Percentiles rank a stretch among this genome's conserved stretches.
phyloP scores from a whole-genome alignment of 2,113 vertebrate genomes.

The Prionailurus bengalensis region DNA sequence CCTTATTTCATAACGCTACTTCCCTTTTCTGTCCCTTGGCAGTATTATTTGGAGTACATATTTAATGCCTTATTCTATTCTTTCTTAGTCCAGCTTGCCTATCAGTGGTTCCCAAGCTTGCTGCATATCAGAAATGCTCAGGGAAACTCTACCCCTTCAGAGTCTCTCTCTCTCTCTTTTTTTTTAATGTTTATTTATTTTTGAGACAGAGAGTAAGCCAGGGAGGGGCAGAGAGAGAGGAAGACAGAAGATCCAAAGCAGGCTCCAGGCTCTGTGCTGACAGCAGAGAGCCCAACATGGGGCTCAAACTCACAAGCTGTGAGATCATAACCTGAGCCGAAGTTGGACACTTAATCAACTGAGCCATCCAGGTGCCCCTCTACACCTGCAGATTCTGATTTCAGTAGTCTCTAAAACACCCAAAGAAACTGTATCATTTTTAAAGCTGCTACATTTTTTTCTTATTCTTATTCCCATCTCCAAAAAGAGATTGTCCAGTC shows the following conservation, averaged over 20 bases:
- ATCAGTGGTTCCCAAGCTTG: background rate
- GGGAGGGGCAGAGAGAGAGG: no score
- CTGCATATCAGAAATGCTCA: background rate
- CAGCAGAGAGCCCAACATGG: no score
- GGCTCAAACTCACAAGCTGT: no score
- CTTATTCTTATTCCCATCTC: background rate
- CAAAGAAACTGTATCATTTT: slow-evolving; percentile 16
- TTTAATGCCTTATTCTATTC: background rate
- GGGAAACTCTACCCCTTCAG: background rate
- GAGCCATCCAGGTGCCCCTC: no score
- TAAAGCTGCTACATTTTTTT: background rate
- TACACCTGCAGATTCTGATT: background rate
- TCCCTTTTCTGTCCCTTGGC: background rate
- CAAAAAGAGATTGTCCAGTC: background rate
- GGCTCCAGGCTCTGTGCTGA: no score
- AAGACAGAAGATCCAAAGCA: no score
- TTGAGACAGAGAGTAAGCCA: no score
- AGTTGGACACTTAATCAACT: no score
- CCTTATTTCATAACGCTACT: slow-evolving; percentile 39
- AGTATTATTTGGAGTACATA: slow-evolving; percentile 19
- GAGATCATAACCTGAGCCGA: no score
- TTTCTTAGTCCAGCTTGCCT: background rate
- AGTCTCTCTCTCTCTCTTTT: background rate
- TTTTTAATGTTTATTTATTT: no score
- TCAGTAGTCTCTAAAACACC: background rate